Conservation (phyloP, 2,113 vertebrate species). For the Myotis brandtii region DNA sequence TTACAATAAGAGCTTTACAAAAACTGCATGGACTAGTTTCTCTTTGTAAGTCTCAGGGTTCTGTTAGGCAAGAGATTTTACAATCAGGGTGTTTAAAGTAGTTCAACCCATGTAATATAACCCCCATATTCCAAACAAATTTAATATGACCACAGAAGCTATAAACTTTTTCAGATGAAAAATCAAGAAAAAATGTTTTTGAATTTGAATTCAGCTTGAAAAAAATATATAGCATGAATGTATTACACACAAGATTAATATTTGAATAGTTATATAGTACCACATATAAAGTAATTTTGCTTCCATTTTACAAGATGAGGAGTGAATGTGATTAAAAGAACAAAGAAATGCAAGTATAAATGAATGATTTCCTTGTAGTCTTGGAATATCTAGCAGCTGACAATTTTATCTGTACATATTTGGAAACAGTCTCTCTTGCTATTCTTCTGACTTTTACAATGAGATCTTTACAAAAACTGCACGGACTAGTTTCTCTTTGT, state of each 20-base stretch:
- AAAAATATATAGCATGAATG: not conserved
- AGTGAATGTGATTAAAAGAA: not conserved
- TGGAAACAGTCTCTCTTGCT: not conserved
- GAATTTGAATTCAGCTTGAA: not conserved
- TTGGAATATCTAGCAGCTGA: not conserved
- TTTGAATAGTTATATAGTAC: not conserved
- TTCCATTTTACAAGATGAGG: not conserved
- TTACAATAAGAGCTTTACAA: not conserved
- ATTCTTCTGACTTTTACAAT: not conserved
- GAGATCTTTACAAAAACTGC: not conserved
- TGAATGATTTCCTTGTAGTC: not conserved
- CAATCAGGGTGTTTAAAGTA: not conserved
- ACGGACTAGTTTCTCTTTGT: not conserved
- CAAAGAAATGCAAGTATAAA: not conserved
- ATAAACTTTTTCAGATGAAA: not conserved
- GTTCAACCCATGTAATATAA: not conserved
- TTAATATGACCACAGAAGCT: not conserved
- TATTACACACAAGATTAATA: not conserved
- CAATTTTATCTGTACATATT: not conserved
- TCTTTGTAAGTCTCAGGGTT: not conserved
- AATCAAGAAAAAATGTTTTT: not conserved
- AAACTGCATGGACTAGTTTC: not conserved
- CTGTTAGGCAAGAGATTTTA: not conserved
- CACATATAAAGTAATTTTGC: not conserved
- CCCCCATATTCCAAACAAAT: not conserved